Evolutionary conservation across 2,113 vertebrate genomes (phyloP).

Genomic region (Rhombomys opimus): DNA sequence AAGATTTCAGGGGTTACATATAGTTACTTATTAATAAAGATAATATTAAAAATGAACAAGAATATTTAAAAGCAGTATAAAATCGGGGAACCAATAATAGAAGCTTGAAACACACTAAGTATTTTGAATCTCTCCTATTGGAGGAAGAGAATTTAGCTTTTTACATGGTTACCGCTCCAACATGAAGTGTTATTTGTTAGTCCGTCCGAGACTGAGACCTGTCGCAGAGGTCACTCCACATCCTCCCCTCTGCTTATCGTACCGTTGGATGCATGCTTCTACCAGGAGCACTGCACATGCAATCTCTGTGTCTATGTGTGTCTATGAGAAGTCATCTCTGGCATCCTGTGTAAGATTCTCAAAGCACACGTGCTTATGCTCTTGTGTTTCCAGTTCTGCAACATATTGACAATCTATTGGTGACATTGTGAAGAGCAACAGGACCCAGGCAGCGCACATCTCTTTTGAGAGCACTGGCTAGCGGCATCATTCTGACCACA

Average conservation of each 20-base stretch:
- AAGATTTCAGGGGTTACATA: constrained; percentile 84
- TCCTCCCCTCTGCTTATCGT: constrained; percentile 97
- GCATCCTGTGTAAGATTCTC: constrained; percentile 98
- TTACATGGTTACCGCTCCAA: constrained; percentile 86
- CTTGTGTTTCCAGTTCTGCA: constrained; percentile 95
- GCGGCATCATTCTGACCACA: constrained; percentile 86
- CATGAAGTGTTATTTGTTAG: constrained; percentile 80
- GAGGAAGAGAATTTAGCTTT: constrained; percentile 88
- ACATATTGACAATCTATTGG: constrained; percentile 92
- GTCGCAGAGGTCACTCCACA: constrained; percentile 87
- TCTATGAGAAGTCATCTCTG: constrained; percentile 95
- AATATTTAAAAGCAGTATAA: constrained; percentile 86
- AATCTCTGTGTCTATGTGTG: constrained; percentile 90
- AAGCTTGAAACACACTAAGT: constrained; percentile 82
- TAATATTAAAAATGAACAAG: constrained; percentile 87
- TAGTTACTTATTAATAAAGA: constrained; percentile 86
- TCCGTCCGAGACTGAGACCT: constrained; percentile 76
- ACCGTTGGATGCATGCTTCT: constrained; percentile 96
- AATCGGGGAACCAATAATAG: constrained; percentile 80
- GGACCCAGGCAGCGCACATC: constrained; percentile 92
- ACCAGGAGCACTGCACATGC: constrained; percentile 85
- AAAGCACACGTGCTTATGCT: constrained; percentile 99
- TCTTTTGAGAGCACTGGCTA: constrained; percentile 87
- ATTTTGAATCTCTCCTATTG: constrained; percentile 79
- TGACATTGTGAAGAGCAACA: constrained; percentile 91